Conservation (phyloP, 2,888 invertebrate genomes). For the Cistogaster globosa region DNA sequence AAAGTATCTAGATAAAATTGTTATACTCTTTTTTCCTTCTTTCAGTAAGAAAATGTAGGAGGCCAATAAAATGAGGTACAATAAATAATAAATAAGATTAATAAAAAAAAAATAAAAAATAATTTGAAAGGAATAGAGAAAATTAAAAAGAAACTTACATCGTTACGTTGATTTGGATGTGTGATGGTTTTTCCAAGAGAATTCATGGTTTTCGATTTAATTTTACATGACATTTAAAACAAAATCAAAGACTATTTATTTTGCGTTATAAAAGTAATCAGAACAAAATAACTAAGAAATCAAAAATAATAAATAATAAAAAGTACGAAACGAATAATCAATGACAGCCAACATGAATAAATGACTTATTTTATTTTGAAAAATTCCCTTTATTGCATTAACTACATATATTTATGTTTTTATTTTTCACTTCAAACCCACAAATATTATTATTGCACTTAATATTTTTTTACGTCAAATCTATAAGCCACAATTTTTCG, state of each 20-base stretch:
- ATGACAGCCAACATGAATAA: conserved; percentile 52
- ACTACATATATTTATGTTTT: background rate
- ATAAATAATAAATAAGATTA: background rate
- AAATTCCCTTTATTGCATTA: conserved; percentile 43
- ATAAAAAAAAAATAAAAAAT: conserved; percentile 16
- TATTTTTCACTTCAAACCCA: conserved; percentile 45
- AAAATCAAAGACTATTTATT: conserved; percentile 45
- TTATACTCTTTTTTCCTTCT: conserved; percentile 12
- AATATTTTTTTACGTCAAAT: conserved; percentile 18
- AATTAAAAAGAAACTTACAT: conserved; percentile 62
- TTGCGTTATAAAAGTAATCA: conserved; percentile 25
- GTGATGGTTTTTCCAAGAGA: conserved; percentile 66
- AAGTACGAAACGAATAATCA: conserved; percentile 40
- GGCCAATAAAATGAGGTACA: no score
- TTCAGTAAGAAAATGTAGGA: background rate
- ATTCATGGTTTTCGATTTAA: conserved; percentile 66
- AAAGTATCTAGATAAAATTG: conserved; percentile 53
- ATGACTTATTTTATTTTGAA: conserved; percentile 3
- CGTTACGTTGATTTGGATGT: conserved; percentile 64
- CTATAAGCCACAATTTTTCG: background rate
- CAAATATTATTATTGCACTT: conserved; percentile 49
- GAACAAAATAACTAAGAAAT: conserved; percentile 24
- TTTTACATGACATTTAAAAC: conserved; percentile 69
- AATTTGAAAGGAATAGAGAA: conserved; percentile 34
- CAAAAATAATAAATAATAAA: conserved; percentile 35